phyloP scores from a whole-genome alignment of 2,113 vertebrate genomes.

The Stomatorhinus ivindoensis region DNA sequence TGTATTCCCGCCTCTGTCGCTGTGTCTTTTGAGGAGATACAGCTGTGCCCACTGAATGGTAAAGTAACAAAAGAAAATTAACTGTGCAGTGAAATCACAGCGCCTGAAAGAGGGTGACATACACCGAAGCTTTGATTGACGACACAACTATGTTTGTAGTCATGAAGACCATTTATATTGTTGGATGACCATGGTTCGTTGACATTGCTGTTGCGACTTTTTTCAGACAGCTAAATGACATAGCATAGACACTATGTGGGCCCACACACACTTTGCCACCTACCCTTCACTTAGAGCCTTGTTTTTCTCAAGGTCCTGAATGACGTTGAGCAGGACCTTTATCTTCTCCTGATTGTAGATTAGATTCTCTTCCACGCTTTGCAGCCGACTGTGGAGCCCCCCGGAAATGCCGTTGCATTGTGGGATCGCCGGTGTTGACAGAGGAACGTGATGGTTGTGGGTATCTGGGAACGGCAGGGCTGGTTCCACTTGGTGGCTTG shows the following conservation, averaged over 20 bases:
- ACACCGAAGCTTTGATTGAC: neutral
- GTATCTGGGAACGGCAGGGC: neutral
- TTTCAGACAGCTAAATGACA: neutral
- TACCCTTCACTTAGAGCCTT: conserved; percentile 94
- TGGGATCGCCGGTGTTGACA: conserved; percentile 36
- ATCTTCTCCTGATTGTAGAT: conserved; percentile 96
- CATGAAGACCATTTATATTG: neutral
- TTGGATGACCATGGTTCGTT: neutral
- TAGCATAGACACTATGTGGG: neutral
- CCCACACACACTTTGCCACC: conserved; percentile 26
- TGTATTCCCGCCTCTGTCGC: neutral
- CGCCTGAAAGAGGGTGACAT: neutral
- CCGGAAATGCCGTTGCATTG: conserved; percentile 62
- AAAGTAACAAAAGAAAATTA: neutral
- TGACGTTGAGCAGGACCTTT: conserved; percentile 95
- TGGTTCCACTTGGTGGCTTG: neutral
- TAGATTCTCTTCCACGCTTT: conserved; percentile 86
- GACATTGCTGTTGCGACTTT: neutral
- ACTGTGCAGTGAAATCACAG: neutral
- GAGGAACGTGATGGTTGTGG: neutral
- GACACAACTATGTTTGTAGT: neutral
- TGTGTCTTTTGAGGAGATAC: neutral
- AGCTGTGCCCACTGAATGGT: neutral
- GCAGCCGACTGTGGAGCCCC: conserved; percentile 75
- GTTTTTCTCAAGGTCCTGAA: conserved; percentile 95